A percentile compares a stretch with the other conserved stretches of the same genome.
These are phyloP conservation scores for Siphamia tubifer DNA, from an alignment of 2,113 vertebrate species.

Conservation along the genomic window DNA sequence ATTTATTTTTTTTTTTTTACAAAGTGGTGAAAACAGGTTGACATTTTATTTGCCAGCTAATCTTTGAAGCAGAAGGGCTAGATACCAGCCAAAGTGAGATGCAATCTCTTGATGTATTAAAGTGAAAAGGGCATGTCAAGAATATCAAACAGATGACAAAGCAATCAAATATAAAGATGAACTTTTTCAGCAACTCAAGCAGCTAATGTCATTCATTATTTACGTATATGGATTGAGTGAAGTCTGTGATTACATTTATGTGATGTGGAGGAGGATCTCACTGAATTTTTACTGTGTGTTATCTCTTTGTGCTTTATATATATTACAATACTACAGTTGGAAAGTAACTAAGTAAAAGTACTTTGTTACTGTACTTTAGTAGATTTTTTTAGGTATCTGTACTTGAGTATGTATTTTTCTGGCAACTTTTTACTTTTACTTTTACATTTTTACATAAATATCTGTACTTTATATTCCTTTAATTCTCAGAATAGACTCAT, in stretches of 20 bases:
- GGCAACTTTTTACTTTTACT: too few relatives aligned
- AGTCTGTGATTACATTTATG: too few relatives aligned
- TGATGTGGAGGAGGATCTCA: not conserved
- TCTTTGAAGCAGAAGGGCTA: slow-evolving; percentile 52
- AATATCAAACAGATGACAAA: slow-evolving; percentile 57
- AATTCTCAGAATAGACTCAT: too few relatives aligned
- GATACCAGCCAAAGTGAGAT: slow-evolving; percentile 52
- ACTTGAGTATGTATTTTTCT: too few relatives aligned
- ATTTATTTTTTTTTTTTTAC: not conserved
- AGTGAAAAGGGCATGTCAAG: slow-evolving; percentile 64
- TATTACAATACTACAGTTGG: slow-evolving; percentile 62
- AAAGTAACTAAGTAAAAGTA: too few relatives aligned
- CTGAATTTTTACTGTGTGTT: not conserved
- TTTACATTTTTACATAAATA: too few relatives aligned
- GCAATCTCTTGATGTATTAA: slow-evolving; percentile 47
- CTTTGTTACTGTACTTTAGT: too few relatives aligned
- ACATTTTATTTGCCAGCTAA: slow-evolving; percentile 56
- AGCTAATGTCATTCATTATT: slow-evolving; percentile 21
- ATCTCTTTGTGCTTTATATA: slow-evolving; percentile 50
- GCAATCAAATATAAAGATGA: slow-evolving; percentile 50
- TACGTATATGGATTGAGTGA: too few relatives aligned
- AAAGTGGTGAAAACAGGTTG: slow-evolving; percentile 46
- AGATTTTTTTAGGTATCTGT: too few relatives aligned
- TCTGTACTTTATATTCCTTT: too few relatives aligned
- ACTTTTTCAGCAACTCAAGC: slow-evolving; percentile 23